Conservation (phyloP, 2,888 invertebrate genomes). For the Deladenus siricidicola region DNA sequence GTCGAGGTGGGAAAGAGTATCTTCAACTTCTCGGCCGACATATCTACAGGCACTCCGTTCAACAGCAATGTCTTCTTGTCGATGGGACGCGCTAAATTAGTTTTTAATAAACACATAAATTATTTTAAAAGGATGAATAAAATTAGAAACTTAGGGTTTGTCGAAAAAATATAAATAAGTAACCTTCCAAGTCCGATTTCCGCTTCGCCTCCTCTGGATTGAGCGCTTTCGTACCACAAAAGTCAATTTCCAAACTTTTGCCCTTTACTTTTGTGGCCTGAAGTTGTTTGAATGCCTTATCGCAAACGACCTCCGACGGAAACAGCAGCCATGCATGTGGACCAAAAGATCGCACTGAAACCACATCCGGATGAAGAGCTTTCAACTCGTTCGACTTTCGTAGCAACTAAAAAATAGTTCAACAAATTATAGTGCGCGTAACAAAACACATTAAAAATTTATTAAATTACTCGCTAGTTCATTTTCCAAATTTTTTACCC, state of each 20-base stretch:
- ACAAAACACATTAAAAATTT: no score
- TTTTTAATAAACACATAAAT: no score
- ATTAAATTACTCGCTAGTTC: no score
- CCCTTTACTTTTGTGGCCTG: slow-evolving; percentile 22
- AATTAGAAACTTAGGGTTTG: not conserved
- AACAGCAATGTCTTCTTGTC: no score
- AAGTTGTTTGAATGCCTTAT: slow-evolving; percentile 21
- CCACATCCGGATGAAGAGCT: slow-evolving; percentile 20
- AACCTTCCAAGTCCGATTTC: not conserved
- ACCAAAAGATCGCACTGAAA: slow-evolving; percentile 24
- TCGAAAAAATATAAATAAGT: not conserved
- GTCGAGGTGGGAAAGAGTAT: no score
- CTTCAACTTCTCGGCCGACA: no score
- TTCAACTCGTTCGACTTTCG: slow-evolving; percentile 2
- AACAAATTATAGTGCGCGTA: no score
- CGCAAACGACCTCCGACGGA: slow-evolving; percentile 30
- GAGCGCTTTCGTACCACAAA: slow-evolving; percentile 29
- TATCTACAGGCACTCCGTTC: no score
- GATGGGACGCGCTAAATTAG: no score
- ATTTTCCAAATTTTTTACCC: no score
- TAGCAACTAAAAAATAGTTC: no score
- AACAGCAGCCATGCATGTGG: slow-evolving; percentile 38
- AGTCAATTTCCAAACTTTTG: slow-evolving; percentile 31
- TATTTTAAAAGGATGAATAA: no score
- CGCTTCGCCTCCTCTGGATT: not conserved